Base-by-base conservation (phyloP, 2,888 invertebrate species). In the Folsomia candida region DNA sequence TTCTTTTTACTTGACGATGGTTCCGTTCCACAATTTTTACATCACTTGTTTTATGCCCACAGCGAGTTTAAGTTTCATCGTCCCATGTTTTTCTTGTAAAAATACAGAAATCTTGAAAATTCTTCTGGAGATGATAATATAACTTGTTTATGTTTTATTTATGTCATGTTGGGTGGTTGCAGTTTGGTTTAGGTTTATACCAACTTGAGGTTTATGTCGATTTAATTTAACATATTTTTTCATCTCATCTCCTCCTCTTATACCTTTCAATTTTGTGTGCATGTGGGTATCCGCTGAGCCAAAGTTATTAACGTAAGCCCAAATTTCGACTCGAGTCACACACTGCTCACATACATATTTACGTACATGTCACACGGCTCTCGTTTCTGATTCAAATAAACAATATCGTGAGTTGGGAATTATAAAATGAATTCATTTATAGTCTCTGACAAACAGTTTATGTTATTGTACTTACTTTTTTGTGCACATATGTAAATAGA, bases 121-220 rank as follows among this genome's bases (percentile, higher is more conserved):
- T 37, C 37, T 14, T 59, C 14, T 60, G 22, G 60, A 29, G 62
- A 62, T 62, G 51, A 64, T 64, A 64, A 64, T 67, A 67, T 68
- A 73, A 65, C 73, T 73, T 73, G 73, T 73, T 73, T 73, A 73
- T 73, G 70, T 73, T 73, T 73, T 70, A 73, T 73, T 73, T 73
- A 73, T 73, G 73, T 70, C 66, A 65, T 73, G 70, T 73, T 70
- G 61, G 60, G 65, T 68, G 51, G 64, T 64, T 68, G 28, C 54
- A 64, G 51, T 64, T 64, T 64, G 64, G 47, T 51, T 64, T 29
- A 24, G 64, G 64, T n/a, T 64, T 64, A 37, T 64, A 51, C 62
- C 24, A 62, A 9, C 62, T 60, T 62, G 26, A 62, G 28, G 28
- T 62, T 62, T 20, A 37, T 64, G 64, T 64, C 47, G 24, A 51